Conservation (phyloP, 35 echinoderm and acorn worm species). For the Lytechinus variegatus region DNA sequence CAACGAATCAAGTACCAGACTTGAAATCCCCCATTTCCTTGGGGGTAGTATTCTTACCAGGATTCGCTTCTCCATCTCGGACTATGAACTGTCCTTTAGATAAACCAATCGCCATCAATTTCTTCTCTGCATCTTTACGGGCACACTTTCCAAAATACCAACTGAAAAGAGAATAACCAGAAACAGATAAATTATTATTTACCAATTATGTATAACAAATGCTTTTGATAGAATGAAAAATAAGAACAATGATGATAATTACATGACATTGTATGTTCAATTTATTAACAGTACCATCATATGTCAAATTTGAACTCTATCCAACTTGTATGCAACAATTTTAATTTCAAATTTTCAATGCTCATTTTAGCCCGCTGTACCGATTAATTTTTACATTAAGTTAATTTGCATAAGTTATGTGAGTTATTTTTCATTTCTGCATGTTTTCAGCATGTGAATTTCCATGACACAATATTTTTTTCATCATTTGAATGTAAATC, state of each 20-base stretch:
- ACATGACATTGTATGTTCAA: neutral
- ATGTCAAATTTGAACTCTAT: neutral
- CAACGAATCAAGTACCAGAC: no score
- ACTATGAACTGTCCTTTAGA: slow-evolving; percentile 76
- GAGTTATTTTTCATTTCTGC: no score
- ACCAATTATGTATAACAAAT: neutral
- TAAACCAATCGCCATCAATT: slow-evolving; percentile 66
- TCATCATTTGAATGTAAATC: no score
- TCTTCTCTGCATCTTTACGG: slow-evolving; percentile 89
- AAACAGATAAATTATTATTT: neutral
- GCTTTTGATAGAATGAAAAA: neutral
- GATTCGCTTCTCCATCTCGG: slow-evolving; percentile 84
- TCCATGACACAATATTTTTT: no score
- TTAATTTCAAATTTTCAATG: no score
- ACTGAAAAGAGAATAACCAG: slow-evolving; percentile 52
- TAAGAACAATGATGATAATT: neutral
- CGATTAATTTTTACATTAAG: no score
- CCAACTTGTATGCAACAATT: neutral
- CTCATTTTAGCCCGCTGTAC: no score
- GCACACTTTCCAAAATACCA: slow-evolving; percentile 93
- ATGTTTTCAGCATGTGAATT: no score
- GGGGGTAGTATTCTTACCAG: slow-evolving; percentile 51
- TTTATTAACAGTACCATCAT: neutral
- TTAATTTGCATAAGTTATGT: no score
- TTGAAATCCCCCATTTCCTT: no score